Conservation (phyloP, 2,113 vertebrate genomes). For the Glaucidium brasilianum region DNA sequence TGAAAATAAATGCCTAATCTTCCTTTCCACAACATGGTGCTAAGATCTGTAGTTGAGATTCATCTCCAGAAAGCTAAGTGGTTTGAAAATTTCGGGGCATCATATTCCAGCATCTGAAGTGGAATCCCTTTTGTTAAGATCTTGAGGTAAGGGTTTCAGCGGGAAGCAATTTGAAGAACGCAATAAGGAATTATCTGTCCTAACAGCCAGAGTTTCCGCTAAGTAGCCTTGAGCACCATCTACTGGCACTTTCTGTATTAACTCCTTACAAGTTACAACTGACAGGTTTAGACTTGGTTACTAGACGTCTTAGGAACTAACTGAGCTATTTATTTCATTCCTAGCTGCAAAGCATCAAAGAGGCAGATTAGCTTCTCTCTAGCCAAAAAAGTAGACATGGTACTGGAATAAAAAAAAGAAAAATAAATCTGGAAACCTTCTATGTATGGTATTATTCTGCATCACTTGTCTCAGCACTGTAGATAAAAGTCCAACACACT, state of each 20-base stretch:
- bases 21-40: not conserved
- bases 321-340: not conserved
- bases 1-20: not conserved
- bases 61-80: not conserved
- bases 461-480: not conserved
- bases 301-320: rapidly evolving
- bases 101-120: not conserved
- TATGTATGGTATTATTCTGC: not conserved
- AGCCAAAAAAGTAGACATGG: not conserved
- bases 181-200: rapidly evolving
- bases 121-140: rapidly evolving
- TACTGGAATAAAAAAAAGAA: not conserved
- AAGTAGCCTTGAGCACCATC: not conserved
- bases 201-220: rapidly evolving
- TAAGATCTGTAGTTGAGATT: not conserved
- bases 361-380: not conserved
- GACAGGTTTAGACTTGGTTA: not conserved
- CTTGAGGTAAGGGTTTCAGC: not conserved
- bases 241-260: not conserved
- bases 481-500: not conserved
- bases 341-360: not conserved
- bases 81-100: not conserved
- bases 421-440: not conserved
- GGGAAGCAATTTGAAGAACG: rapidly evolving
- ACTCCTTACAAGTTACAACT: too few relatives aligned